Evolutionary conservation across 2,888 invertebrate genomes (phyloP).

Genomic region (Scaptomyza polygonia): DNA sequence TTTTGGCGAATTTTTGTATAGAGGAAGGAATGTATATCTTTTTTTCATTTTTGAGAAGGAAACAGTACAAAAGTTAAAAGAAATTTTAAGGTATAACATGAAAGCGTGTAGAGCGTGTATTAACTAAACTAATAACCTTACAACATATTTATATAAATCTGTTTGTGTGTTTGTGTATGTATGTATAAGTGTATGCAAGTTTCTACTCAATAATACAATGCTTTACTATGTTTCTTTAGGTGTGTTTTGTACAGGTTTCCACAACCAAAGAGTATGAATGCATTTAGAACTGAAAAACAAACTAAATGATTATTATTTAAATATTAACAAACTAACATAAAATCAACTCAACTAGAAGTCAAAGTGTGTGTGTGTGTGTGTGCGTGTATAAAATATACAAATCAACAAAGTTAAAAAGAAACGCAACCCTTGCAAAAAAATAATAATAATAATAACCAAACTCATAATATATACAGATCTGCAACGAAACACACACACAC

Average conservation of each 20-base stretch:
- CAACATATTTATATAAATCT: constrained; percentile 8
- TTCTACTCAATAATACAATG: constrained; percentile 7
- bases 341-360: constrained; percentile 32
- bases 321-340: constrained; percentile 17
- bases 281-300: constrained; percentile 18
- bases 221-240: constrained; percentile 5
- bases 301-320: constrained; percentile 20
- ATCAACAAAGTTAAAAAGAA: constrained; percentile 9
- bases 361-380: constrained; percentile 6
- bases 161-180: background rate
- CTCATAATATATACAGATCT: constrained; percentile 20
- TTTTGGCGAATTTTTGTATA: constrained; percentile 17
- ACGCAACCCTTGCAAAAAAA: too few relatives aligned
- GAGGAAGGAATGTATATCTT: constrained; percentile 9
- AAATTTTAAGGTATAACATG: constrained; percentile 19
- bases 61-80: constrained; percentile 40
- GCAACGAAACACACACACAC: constrained; percentile 24
- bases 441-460: constrained; percentile 42
- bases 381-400: constrained; percentile 16
- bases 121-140: constrained; percentile 26
- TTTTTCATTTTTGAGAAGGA: constrained; percentile 1
- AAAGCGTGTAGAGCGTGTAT: constrained; percentile 1
- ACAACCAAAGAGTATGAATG: constrained; percentile 32
- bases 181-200: background rate
- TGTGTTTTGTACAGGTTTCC: constrained; percentile 29